Percentiles rank a stretch among this genome's conserved stretches.
Evolutionary conservation across 37 sponge, comb jelly and placozoan species (phyloP).

Genomic region (Ianthella basta): DNA sequence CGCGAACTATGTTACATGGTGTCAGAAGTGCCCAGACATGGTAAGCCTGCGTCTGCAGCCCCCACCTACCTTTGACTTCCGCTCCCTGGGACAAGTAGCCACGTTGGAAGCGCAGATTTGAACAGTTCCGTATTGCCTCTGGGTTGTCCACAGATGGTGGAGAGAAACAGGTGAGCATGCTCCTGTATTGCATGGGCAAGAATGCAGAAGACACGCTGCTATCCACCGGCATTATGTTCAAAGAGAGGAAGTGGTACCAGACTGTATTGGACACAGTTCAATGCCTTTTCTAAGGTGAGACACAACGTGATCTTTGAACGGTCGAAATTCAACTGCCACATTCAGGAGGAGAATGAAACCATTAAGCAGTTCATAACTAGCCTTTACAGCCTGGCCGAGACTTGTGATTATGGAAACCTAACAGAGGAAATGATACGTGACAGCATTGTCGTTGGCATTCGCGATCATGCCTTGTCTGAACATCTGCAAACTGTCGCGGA

Average conservation of each 20-base stretch:
- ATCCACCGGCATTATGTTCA: slow-evolving; percentile 15
- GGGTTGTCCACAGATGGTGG: slow-evolving; percentile 9
- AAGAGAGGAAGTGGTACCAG: slow-evolving; percentile 10
- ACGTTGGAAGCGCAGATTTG: slow-evolving; percentile 27
- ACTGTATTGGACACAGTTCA: slow-evolving; percentile 4
- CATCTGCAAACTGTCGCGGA: slow-evolving; percentile 21
- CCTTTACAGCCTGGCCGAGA: slow-evolving; percentile 27
- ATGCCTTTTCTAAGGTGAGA: slow-evolving; percentile 20
- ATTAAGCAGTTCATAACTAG: slow-evolving; percentile 22
- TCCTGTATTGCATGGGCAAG: slow-evolving; percentile 38
- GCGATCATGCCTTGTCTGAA: slow-evolving; percentile 16
- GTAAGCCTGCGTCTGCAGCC: not conserved
- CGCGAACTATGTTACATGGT: too few species aligned
- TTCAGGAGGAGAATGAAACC: not conserved
- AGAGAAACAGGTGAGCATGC: not conserved
- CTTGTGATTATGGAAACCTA: slow-evolving; percentile 14
- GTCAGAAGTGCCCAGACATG: not conserved
- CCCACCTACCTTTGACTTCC: slow-evolving; percentile 19
- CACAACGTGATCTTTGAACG: slow-evolving; percentile 25
- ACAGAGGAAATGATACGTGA: slow-evolving; percentile 41
- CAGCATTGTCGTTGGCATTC: slow-evolving; percentile 32
- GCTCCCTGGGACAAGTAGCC: slow-evolving; percentile 19
- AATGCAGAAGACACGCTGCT: slow-evolving; percentile 10
- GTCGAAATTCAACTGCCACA: slow-evolving; percentile 20
- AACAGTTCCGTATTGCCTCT: slow-evolving; percentile 42